Evolutionary conservation across 2,113 vertebrate species (phyloP).

Genomic region (Apteryx owenii): DNA sequence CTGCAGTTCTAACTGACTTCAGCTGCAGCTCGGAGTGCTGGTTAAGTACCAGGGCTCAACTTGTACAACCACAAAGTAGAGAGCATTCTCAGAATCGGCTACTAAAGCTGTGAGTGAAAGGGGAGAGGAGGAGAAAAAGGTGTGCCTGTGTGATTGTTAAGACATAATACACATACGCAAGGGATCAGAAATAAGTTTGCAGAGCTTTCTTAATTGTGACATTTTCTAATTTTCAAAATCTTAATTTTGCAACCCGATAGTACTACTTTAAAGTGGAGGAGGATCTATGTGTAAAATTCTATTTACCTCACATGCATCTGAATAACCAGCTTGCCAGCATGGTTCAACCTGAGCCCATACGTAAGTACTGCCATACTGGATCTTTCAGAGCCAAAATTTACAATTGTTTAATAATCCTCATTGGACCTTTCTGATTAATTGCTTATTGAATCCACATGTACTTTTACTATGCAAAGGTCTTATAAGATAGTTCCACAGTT

Average conservation of each 20-base stretch:
- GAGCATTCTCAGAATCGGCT: not conserved
- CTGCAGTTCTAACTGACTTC: not conserved
- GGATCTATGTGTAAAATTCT: conserved; percentile 53
- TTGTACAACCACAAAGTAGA: not conserved
- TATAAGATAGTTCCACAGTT: not conserved
- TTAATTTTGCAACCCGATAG: conserved; percentile 54
- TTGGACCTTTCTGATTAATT: conserved; percentile 11
- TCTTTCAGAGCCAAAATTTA: conserved; percentile 16
- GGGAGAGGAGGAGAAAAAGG: not conserved
- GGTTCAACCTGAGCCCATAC: not conserved
- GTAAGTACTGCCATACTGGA: conserved; percentile 1
- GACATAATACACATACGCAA: not conserved
- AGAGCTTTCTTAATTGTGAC: not conserved
- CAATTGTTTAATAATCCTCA: not conserved
- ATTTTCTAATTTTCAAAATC: conserved; percentile 52
- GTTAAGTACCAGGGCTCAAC: not conserved
- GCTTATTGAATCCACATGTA: not conserved
- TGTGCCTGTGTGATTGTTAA: not conserved
- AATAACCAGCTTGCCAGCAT: conserved; percentile 40
- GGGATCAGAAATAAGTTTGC: not conserved
- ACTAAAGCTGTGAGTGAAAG: not conserved
- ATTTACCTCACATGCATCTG: conserved; percentile 39
- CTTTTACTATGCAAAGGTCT: not conserved
- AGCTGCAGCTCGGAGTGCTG: not conserved
- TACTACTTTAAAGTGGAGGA: conserved; percentile 54